Percentiles rank a stretch among this genome's conserved stretches.
These are phyloP conservation scores for Nautilus pompilius DNA, from an alignment of 1,140 invertebrate species.

Conservation along the genomic window DNA sequence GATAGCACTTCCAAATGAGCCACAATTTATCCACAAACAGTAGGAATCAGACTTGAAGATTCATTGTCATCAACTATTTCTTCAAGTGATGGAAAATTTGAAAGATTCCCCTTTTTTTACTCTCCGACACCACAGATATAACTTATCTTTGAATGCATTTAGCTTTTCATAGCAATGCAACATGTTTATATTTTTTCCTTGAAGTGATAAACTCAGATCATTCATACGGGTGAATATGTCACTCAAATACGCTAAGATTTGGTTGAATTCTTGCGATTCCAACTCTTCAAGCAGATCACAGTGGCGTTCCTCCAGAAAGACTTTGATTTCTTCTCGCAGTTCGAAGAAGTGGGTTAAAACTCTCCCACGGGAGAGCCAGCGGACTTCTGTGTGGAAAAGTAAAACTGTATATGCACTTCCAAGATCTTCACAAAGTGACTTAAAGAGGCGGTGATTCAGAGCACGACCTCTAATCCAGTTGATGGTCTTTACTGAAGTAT, in stretches of 20 bases:
- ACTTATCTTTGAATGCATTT: neutral
- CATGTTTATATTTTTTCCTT: conserved; percentile 2
- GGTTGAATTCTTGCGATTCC: neutral
- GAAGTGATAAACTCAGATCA: neutral
- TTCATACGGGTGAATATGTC: neutral
- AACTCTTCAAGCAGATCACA: neutral
- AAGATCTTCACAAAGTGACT: conserved; percentile 2
- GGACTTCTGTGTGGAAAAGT: neutral
- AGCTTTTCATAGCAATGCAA: conserved; percentile 1
- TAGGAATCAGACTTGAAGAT: too few relatives aligned
- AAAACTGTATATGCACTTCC: neutral
- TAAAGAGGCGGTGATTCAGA: neutral
- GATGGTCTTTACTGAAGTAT: neutral
- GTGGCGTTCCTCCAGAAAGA: neutral
- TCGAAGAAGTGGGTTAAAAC: neutral
- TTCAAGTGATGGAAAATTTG: neutral
- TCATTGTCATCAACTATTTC: neutral
- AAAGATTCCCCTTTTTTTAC: neutral
- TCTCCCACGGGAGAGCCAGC: neutral
- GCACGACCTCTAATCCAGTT: neutral
- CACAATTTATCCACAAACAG: too few relatives aligned
- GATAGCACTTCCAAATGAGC: too few relatives aligned
- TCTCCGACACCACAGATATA: neutral
- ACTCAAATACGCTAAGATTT: conserved; percentile 1
- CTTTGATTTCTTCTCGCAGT: conserved; percentile 1